Evolutionary conservation across 2,888 invertebrate genomes (phyloP).

Genomic region (Sesia bembeciformis): DNA sequence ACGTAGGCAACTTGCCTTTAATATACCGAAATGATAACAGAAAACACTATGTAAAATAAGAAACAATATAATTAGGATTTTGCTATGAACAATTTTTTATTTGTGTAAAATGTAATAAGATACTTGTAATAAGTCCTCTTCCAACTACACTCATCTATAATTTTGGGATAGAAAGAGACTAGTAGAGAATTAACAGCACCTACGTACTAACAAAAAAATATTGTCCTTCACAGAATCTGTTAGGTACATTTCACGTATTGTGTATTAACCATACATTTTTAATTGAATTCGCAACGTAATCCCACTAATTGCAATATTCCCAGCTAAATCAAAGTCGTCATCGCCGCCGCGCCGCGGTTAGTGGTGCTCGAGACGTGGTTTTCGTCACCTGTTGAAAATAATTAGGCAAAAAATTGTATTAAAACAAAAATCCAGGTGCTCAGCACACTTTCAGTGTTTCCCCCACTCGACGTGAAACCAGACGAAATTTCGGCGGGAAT

Average conservation of each 20-base stretch:
- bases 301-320: constrained; percentile 57
- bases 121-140: too few relatives aligned
- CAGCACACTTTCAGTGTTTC: constrained; percentile 53
- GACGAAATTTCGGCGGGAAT: constrained; percentile 42
- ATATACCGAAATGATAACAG: too few relatives aligned
- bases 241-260: neutral
- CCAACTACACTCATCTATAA: too few relatives aligned
- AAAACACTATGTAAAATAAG: too few relatives aligned
- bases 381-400: constrained; percentile 75
- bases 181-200: too few relatives aligned
- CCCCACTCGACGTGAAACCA: constrained; percentile 38
- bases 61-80: too few relatives aligned
- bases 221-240: too few relatives aligned
- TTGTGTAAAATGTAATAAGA: too few relatives aligned
- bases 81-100: too few relatives aligned
- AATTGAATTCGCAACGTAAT: constrained; percentile 23
- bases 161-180: too few relatives aligned
- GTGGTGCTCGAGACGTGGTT: constrained; percentile 65
- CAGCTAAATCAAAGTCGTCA: constrained; percentile 49
- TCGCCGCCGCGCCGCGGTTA: constrained; percentile 47
- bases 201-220: too few relatives aligned
- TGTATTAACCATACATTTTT: neutral
- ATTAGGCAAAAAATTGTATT: constrained; percentile 73
- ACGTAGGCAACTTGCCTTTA: too few relatives aligned
- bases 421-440: constrained; percentile 68